A percentile compares a stretch with the other conserved stretches of the same genome.
phyloP scores from a whole-genome alignment of 2,797 vertebrate species.

The Siniperca obscura region DNA sequence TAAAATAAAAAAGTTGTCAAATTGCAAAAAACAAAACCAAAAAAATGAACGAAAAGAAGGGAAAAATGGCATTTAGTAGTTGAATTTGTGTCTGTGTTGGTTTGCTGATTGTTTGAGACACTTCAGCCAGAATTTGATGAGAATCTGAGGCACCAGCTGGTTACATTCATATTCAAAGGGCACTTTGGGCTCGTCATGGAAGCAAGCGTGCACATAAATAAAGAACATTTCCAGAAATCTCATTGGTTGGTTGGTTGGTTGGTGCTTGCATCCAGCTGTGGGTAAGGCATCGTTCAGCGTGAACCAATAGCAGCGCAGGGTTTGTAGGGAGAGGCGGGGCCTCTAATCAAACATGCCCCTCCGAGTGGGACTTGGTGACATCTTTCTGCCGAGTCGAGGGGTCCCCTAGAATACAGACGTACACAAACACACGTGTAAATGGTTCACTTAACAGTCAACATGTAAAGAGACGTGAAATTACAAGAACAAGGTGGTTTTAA shows the following conservation, averaged over 20 bases:
- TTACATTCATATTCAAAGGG: slow-evolving; percentile 74
- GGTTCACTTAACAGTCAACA: background rate
- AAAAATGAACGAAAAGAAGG: background rate
- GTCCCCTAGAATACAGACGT: slow-evolving; percentile 87
- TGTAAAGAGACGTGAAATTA: background rate
- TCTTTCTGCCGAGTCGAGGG: slow-evolving; percentile 93
- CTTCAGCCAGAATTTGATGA: slow-evolving; percentile 25
- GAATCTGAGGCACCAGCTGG: slow-evolving; percentile 58
- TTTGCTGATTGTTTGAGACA: slow-evolving; percentile 16
- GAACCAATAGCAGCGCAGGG: slow-evolving; percentile 89
- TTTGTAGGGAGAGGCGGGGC: slow-evolving; percentile 57
- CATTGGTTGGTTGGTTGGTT: slow-evolving; percentile 60
- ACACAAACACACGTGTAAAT: background rate
- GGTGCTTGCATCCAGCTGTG: slow-evolving; percentile 51
- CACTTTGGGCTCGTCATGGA: slow-evolving; percentile 71
- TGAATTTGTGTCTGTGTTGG: slow-evolving; percentile 22
- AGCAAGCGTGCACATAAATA: slow-evolving; percentile 37
- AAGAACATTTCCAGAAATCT: slow-evolving; percentile 45
- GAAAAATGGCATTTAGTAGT: slow-evolving; percentile 41
- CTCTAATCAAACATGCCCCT: slow-evolving; percentile 90
- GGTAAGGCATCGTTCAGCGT: slow-evolving; percentile 74
- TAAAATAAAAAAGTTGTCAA: slow-evolving; percentile 37
- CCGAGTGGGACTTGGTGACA: slow-evolving; percentile 91
- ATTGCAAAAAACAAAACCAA: slow-evolving; percentile 9
- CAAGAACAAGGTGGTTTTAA: background rate